Conservation (phyloP, 2,797 vertebrate species). For the Tamandua tetradactyla region DNA sequence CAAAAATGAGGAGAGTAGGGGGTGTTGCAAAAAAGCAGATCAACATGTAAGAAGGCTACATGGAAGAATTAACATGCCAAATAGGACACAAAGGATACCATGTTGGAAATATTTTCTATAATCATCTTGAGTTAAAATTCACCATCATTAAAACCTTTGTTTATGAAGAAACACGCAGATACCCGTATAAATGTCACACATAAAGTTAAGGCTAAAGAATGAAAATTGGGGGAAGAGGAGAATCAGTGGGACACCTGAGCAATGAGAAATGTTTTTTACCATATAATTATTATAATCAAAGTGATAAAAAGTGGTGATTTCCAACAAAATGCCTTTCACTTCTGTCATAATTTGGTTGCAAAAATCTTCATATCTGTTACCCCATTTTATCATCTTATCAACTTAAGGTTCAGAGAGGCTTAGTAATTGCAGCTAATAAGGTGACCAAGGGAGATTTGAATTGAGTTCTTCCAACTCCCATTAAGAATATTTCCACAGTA, state of each 20-base stretch:
- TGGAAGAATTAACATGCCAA: not conserved
- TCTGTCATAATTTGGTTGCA: not conserved
- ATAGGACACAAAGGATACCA: not conserved
- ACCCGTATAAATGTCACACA: not conserved
- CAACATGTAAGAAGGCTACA: not conserved
- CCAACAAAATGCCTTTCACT: slow-evolving; percentile 3
- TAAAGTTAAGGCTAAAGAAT: not conserved
- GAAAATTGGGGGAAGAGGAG: not conserved
- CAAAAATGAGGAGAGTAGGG: not conserved
- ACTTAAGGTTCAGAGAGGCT: not conserved
- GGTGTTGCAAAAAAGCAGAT: not conserved
- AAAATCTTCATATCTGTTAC: not conserved
- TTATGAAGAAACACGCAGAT: not conserved
- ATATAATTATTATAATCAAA: not conserved
- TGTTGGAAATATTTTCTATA: not conserved
- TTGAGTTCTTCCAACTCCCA: not conserved
- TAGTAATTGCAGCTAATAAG: not conserved
- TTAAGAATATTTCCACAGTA: not conserved
- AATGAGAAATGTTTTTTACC: not conserved
- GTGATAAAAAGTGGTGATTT: not conserved
- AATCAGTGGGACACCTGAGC: not conserved
- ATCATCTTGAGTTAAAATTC: not conserved
- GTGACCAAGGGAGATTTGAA: not conserved
- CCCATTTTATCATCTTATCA: not conserved
- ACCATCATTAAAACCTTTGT: not conserved